Conservation (phyloP, 2,113 vertebrate species). For the Epinephelus fuscoguttatus region DNA sequence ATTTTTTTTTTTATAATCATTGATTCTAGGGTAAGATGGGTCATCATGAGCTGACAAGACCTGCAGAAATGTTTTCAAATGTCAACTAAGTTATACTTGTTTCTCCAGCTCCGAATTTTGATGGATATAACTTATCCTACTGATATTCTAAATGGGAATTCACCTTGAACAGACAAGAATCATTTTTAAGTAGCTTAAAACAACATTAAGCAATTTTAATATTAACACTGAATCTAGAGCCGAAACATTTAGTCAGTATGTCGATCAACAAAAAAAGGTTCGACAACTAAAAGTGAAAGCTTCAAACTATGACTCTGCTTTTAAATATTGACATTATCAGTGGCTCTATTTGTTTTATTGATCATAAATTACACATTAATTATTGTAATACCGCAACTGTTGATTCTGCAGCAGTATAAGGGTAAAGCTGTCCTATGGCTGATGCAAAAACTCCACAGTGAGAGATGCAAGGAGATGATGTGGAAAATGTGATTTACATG, state of each 20-base stretch:
- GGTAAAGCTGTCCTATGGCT: neutral
- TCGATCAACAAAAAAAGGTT: neutral
- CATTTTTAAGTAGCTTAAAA: neutral
- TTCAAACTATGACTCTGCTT: neutral
- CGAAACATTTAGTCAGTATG: neutral
- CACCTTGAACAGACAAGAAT: neutral
- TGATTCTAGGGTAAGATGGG: neutral
- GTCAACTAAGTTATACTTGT: neutral
- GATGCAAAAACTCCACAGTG: neutral
- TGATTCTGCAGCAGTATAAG: neutral
- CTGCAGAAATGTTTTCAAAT: neutral
- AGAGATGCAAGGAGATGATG: neutral
- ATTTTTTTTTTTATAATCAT: neutral
- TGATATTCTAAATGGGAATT: slow-evolving; percentile 5
- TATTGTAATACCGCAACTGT: neutral
- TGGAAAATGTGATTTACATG: slow-evolving; percentile 4
- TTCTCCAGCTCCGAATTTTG: neutral
- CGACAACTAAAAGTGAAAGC: neutral
- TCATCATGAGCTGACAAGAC: slow-evolving; percentile 19
- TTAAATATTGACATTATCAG: neutral
- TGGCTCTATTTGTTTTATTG: neutral
- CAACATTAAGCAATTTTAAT: neutral
- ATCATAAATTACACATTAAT: neutral
- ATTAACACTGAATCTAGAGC: neutral
- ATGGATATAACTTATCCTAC: neutral